Base-by-base conservation (phyloP, 2,113 vertebrate species). In the Mastomys coucha region DNA sequence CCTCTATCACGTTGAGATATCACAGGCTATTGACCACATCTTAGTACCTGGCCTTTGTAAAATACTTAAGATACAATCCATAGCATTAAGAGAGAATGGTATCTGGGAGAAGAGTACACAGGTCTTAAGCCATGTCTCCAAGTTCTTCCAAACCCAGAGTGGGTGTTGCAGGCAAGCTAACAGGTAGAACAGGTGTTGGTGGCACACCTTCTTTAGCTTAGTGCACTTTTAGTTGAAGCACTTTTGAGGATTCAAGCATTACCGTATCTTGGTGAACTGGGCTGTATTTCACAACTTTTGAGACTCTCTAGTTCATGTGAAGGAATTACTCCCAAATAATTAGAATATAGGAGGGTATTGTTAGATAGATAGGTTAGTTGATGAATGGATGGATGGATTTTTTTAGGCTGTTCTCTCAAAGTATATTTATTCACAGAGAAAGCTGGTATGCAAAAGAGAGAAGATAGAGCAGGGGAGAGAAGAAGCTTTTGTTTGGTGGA, bases 321-420 rank as follows among this genome's bases (percentile, higher is more conserved):
- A 58, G 39, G 49, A 91, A 65, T 92, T 60, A 89, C 49, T 16
- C 86, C 82, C 13, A 91, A 96, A 94, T 60, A 93, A 51, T 90
- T 77, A 73, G n/a, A 56, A 56, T 2, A 19, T 17, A 36, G 14
- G 24, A 73, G 39, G 14, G 9, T 1, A 22, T 70, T 20, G 42
- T 14, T 14, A 65, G 60, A 36, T 7, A 24, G 31, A 88, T 3
- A 73, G 72, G 24, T 42, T 73, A 19, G 72, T 73, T 42, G 72
- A 42, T 42, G 17, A 42, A 73, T 42, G 19, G n/a, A 24, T 73
- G n/a, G n/a, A 26, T 60, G 56, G 36, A 26, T 17, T 45, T 45
- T 45, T 65, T 49, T 87, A 58, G 19, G 31, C 33, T 93, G 4
- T 70, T 26, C 80, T 80, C 42, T 80, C 42, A 56, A 67, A 73